Evolutionary conservation across 2,888 invertebrate species (phyloP), one percentile per base, ranked within the genome.

Genomic region (Busseola fusca): DNA sequence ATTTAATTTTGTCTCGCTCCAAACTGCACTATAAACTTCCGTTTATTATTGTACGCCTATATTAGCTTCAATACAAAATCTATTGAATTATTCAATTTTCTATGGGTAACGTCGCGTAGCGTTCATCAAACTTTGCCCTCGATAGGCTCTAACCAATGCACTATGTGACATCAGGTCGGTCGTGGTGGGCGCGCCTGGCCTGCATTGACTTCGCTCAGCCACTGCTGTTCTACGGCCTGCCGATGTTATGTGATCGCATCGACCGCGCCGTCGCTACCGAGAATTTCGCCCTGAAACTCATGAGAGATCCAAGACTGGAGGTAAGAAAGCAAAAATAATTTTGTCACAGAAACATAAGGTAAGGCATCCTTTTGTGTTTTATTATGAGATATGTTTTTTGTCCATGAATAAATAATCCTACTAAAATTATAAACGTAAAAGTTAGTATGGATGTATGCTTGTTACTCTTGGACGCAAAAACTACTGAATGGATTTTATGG

Each of bases 281-380:
- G 91, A 94, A 96, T 12, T 96, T 98, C 82, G 97, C 98, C 16
- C 91, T 98, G 64, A 92, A 92, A 62, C 93, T 98, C 21, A 93
- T 98, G 90, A 96, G 97, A 82, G 98, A 98, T 90, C 94, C 96
- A 21, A 95, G 97, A 80, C 95, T 98, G 1, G 98, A 98, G 96
- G 94, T 94, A 56, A 80, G 48, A 63, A 27, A 21, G 14, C 18
- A 42, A 7, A 45, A 45, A 62, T 30, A 30, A 30, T 48, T 30
- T 62, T 16, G 27, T 27, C 42, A 21, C 27, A 14, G 4, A 42
- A 40, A 40, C 18, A 16, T 37, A n/a, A 98, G 96, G 94, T 93
- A 56, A 79, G 62, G 3, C 5, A 52, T 34, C 52, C 34, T 42
- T 42, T 59, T 10, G 25, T 16, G 40, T 3, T 42, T 45, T 7